Evolutionary conservation across 2,888 invertebrate genomes (phyloP).

Genomic region (Bombyx huttoni): DNA sequence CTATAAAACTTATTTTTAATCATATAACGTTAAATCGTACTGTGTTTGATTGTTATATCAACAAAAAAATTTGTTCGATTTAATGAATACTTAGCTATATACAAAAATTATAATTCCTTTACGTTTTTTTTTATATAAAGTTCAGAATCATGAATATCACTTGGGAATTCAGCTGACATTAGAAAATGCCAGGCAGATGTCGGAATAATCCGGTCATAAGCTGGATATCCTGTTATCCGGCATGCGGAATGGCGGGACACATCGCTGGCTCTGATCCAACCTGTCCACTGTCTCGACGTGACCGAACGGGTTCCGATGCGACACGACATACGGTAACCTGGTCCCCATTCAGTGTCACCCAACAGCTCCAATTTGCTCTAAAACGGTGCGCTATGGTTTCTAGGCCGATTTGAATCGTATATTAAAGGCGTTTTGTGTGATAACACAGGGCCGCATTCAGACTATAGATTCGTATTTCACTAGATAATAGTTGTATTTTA

Average conservation of each 20-base stretch:
- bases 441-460: neutral
- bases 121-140: neutral
- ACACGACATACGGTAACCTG: constrained; percentile 22
- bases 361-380: constrained; percentile 26
- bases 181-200: constrained; percentile 31
- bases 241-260: constrained; percentile 26
- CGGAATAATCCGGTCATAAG: constrained; percentile 31
- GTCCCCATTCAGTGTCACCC: constrained; percentile 20
- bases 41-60: no score
- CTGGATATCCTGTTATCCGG: constrained; percentile 30
- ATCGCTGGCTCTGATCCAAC: constrained; percentile 44
- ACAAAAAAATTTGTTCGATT: no score
- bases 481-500: no score
- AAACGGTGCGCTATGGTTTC: constrained; percentile 7
- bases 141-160: constrained; percentile 3
- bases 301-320: constrained; percentile 19
- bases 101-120: neutral
- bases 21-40: no score
- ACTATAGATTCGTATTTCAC: neutral
- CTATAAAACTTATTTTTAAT: no score
- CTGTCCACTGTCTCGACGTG: constrained; percentile 21
- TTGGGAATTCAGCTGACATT: constrained; percentile 21
- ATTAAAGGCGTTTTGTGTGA: neutral
- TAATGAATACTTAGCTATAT: neutral
- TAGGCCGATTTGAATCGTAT: neutral